Percentiles rank a stretch among this genome's conserved stretches.
phyloP scores from a whole-genome alignment of 2,797 vertebrate genomes.

The Stomatorhinus walkeri region DNA sequence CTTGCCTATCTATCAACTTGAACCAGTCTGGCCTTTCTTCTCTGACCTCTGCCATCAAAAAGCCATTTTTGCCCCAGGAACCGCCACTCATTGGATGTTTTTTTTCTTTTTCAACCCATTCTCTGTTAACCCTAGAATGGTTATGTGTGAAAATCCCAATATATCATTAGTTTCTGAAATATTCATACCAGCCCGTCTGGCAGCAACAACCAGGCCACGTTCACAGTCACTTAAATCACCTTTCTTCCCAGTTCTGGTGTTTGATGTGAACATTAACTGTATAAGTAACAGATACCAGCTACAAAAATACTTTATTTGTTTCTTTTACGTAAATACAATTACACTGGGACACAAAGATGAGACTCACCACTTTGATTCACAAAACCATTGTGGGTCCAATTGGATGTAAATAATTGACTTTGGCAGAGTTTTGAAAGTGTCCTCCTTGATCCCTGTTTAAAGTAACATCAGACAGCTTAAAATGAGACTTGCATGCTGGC shows the following conservation, averaged over 20 bases:
- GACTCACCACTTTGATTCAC: background rate
- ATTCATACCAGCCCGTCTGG: background rate
- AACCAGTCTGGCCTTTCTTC: background rate
- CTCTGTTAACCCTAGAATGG: background rate
- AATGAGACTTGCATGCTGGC: background rate
- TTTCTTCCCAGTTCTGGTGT: background rate
- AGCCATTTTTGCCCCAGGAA: background rate
- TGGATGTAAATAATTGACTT: background rate
- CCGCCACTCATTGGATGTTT: background rate
- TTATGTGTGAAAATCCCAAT: background rate
- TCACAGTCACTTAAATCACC: background rate
- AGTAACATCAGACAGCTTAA: background rate
- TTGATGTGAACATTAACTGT: background rate
- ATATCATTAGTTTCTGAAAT: background rate
- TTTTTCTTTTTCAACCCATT: background rate
- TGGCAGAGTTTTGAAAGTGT: background rate
- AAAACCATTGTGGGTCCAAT: background rate
- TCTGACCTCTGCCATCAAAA: background rate
- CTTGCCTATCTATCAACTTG: background rate
- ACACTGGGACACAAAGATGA: background rate
- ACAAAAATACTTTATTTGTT: background rate
- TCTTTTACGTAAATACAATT: background rate
- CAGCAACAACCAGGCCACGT: background rate
- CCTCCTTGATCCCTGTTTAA: background rate
- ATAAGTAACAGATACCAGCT: background rate